Percentiles rank a stretch among this genome's conserved stretches.
Evolutionary conservation across 2,888 invertebrate species (phyloP).

Genomic region (Yponomeuta malinellus): DNA sequence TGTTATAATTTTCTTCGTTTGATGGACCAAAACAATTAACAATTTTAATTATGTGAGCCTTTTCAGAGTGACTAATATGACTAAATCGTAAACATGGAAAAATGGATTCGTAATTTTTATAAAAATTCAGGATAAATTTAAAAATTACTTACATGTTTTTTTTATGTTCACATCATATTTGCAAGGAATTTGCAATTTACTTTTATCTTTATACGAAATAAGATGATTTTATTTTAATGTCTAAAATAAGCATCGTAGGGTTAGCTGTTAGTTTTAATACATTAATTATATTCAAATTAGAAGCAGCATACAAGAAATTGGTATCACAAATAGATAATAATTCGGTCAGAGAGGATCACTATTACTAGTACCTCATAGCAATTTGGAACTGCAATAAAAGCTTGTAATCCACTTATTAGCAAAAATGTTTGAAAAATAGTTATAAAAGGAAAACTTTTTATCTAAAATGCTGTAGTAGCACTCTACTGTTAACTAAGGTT

Average conservation of each 20-base stretch:
- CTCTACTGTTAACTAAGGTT: not conserved
- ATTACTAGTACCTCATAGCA: not conserved
- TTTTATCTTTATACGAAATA: not conserved
- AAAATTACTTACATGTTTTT: not conserved
- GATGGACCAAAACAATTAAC: not conserved
- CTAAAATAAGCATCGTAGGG: slow-evolving; percentile 23
- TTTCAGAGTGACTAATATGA: not conserved
- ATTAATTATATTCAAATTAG: not conserved
- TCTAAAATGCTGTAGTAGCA: not conserved
- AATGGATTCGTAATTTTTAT: not conserved
- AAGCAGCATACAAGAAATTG: not conserved
- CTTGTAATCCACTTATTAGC: not conserved
- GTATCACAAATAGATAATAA: not conserved
- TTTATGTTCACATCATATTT: not conserved
- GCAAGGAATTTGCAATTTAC: slow-evolving; percentile 1
- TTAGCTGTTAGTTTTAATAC: slow-evolving; percentile 29
- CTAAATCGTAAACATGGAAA: not conserved
- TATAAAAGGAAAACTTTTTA: not conserved
- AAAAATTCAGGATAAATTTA: not conserved
- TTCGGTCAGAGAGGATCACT: too few species aligned
- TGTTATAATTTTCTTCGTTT: not conserved
- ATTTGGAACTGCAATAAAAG: not conserved
- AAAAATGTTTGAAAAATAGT: not conserved
- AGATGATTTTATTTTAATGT: not conserved
- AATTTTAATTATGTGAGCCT: not conserved